Base-by-base conservation (phyloP, 2,888 invertebrate species). In the Elmis aenea region DNA sequence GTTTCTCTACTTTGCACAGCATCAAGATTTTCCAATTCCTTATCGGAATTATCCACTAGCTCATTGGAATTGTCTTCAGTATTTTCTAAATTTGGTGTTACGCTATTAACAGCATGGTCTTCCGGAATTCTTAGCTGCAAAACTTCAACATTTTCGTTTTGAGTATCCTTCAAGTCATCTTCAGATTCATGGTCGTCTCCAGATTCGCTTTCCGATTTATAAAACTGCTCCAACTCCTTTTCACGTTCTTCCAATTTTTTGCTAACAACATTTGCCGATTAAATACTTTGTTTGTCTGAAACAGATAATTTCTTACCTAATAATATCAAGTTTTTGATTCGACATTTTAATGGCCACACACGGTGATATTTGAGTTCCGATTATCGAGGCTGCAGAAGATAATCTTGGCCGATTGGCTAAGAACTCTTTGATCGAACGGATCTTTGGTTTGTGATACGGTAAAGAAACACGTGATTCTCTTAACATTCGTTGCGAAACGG, bases 361-460 rank as follows among this genome's bases (percentile, higher is more conserved):
- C 8, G 72, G 67, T 5, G 66, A 56, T 22, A 66, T 60, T 48
- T 61, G 62, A 4, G 61, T 57, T 5, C 25, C 9, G 15, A 9
- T 33, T 8, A 54, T 39, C 2, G 58, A 52, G 11, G 59, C 31
- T 67, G 69, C 26, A 62, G 70, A 41, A 64, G 67, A 27, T 55
- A 70, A 60, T 70, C 73, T 44, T 35, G 71, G 67, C 28, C 69
- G 66, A 43, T 73, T 67, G 24, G 69, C 70, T 50, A 89, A 73
- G 54, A 93, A 91, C 55, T 91, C 92, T 59, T 85, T 78, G 1
- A 93, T 67, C 1, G 83, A 79, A 33, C 83, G 73, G 21, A 84
- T 81, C 57, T 85, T 87, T 1, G 93, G 90, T 57, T 79, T 78
- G 61, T 93, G 92, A 62, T 93, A 93, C 0, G 93, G 93, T 20